Evolutionary conservation across 2,888 invertebrate genomes (phyloP).

Genomic region (Eustalomyia histrio): DNA sequence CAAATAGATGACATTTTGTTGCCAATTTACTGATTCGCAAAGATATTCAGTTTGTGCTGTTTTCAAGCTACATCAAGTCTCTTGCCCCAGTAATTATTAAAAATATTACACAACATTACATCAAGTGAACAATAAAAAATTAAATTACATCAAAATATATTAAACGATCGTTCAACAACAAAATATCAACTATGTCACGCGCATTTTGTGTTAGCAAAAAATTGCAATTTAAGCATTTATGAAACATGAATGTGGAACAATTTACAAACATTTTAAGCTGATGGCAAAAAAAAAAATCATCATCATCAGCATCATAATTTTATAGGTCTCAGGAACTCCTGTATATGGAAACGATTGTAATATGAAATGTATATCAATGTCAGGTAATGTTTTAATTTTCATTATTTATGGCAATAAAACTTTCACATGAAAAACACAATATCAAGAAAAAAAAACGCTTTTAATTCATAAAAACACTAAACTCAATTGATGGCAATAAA

Average conservation of each 20-base stretch:
- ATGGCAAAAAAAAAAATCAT: background rate
- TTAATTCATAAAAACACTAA: constrained; percentile 25
- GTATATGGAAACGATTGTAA: constrained; percentile 1
- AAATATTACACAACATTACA: constrained; percentile 31
- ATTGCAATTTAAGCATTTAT: constrained; percentile 14
- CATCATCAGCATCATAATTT: background rate
- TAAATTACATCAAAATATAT: constrained; percentile 45
- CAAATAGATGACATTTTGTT: too few species aligned
- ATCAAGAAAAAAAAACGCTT: constrained; percentile 17
- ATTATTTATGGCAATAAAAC: constrained; percentile 66
- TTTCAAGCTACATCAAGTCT: too few species aligned
- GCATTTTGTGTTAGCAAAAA: constrained; percentile 37
- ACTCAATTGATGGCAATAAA: background rate
- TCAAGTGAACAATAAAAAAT: too few species aligned
- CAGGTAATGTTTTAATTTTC: constrained; percentile 67
- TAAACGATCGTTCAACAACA: constrained; percentile 51
- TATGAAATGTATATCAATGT: constrained; percentile 72
- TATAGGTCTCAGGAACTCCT: background rate
- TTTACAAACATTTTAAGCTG: constrained; percentile 43
- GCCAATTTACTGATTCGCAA: too few species aligned
- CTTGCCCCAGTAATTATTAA: background rate
- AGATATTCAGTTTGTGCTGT: too few species aligned
- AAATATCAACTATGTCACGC: constrained; percentile 50
- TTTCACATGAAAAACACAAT: constrained; percentile 64
- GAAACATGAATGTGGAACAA: constrained; percentile 2